Conservation (phyloP, 1,140 invertebrate species). For the Thrips palmi region DNA sequence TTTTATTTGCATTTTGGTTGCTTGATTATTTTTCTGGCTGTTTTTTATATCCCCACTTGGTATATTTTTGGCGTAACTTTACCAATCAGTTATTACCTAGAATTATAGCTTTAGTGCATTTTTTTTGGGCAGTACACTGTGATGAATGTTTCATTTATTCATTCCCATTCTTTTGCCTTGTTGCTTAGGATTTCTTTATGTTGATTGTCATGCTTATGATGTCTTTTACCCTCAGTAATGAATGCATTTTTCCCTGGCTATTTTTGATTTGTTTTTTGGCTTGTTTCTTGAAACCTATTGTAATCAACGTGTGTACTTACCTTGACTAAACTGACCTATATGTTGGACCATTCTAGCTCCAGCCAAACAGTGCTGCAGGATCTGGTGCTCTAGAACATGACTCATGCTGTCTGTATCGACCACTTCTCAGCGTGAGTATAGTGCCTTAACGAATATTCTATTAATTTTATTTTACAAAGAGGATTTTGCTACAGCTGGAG, state of each 20-base stretch:
- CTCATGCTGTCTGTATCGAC: constrained; percentile 71
- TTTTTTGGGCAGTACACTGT: too few species aligned
- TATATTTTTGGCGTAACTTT: constrained; percentile 9
- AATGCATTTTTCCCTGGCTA: background rate
- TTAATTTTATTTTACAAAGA: background rate
- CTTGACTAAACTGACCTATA: too few species aligned
- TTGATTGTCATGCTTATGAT: too few species aligned
- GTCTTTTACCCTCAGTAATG: too few species aligned
- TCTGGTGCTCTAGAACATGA: constrained; percentile 93
- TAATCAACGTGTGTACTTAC: background rate
- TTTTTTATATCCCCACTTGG: constrained; percentile 14
- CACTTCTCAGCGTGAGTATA: constrained; percentile 34
- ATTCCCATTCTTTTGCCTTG: background rate
- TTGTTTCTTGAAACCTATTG: too few species aligned
- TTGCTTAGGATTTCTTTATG: background rate
- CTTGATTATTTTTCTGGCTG: constrained; percentile 8
- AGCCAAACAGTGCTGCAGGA: constrained; percentile 80
- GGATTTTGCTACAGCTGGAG: constrained; percentile 3
- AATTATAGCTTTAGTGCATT: too few species aligned
- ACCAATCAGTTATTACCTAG: too few species aligned
- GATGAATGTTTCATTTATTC: too few species aligned
- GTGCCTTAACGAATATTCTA: background rate
- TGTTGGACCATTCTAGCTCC: constrained; percentile 54
- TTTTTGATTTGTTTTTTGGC: constrained; percentile 6
- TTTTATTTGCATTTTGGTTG: background rate